phyloP scores from a whole-genome alignment of 2,888 invertebrate species.

The Anarsia innoxiella region DNA sequence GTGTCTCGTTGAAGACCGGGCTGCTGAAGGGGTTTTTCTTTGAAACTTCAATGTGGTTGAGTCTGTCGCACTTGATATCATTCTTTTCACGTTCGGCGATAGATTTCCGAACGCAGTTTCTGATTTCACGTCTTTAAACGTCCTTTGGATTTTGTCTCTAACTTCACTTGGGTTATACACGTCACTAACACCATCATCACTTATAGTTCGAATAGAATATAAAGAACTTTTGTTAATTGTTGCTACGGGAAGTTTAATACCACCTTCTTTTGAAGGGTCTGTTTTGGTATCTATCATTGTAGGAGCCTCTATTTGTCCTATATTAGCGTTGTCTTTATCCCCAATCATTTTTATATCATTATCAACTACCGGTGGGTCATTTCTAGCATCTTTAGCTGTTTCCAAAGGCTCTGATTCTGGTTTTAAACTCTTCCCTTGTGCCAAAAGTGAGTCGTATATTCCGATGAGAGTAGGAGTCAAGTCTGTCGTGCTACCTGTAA shows the following conservation, averaged over 20 bases:
- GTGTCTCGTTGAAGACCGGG: slow-evolving; percentile 50
- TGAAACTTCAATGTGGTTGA: slow-evolving; percentile 58
- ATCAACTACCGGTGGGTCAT: slow-evolving; percentile 54
- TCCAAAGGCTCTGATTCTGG: slow-evolving; percentile 46
- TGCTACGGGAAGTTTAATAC: slow-evolving; percentile 59
- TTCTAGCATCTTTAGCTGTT: slow-evolving; percentile 68
- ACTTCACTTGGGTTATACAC: slow-evolving; percentile 52
- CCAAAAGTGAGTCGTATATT: slow-evolving; percentile 87
- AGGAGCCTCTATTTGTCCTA: slow-evolving; percentile 20
- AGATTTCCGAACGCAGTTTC: slow-evolving; percentile 67
- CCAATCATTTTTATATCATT: slow-evolving; percentile 28
- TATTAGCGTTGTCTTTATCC: slow-evolving; percentile 31
- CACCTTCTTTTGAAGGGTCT: no score
- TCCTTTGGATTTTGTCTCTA: slow-evolving; percentile 49
- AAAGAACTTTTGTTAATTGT: slow-evolving; percentile 61
- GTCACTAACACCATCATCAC: slow-evolving; percentile 51
- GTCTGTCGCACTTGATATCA: slow-evolving; percentile 73
- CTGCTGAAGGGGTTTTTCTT: slow-evolving; percentile 47
- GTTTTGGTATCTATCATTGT: slow-evolving; percentile 36
- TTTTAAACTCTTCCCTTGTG: slow-evolving; percentile 52
- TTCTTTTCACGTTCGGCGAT: slow-evolving; percentile 77
- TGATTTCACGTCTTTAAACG: slow-evolving; percentile 48
- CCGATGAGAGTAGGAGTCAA: slow-evolving; percentile 89
- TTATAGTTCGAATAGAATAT: slow-evolving; percentile 57
- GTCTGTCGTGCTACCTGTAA: slow-evolving; percentile 90